Percentiles rank a stretch among this genome's conserved stretches.
Evolutionary conservation across 2,113 vertebrate species (phyloP).

Genomic region (Syrmaticus mikado): DNA sequence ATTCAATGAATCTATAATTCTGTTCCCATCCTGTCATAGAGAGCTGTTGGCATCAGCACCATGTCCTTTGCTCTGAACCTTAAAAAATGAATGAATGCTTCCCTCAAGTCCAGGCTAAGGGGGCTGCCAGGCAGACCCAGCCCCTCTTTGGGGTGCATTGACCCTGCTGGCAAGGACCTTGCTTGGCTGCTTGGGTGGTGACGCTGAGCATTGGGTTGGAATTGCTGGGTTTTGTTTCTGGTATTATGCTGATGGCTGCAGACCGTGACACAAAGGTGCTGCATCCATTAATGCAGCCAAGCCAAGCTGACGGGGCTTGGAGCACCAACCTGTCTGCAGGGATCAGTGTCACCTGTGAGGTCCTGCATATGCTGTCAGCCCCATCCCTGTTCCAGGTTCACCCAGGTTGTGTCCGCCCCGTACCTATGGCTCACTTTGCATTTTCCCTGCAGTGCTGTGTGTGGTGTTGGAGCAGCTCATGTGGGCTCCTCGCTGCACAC

Average conservation of each 20-base stretch:
- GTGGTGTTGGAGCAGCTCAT: rapidly evolving
- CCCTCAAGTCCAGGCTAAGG: rapidly evolving
- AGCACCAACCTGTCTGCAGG: neutral
- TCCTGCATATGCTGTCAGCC: rapidly evolving
- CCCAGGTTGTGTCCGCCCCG: neutral
- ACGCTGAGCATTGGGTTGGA: neutral
- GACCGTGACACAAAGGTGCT: neutral
- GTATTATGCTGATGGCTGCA: neutral
- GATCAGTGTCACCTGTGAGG: neutral
- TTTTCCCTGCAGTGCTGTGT: neutral
- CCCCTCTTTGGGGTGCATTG: rapidly evolving
- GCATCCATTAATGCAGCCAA: neutral
- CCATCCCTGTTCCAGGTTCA: neutral
- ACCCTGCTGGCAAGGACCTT: neutral
- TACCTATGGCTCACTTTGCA: neutral
- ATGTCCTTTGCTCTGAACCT: neutral
- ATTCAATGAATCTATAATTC: neutral
- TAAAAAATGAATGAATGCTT: neutral
- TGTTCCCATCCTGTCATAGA: rapidly evolving
- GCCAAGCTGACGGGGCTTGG: too few species aligned
- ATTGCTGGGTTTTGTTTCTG: neutral
- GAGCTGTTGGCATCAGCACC: rapidly evolving
- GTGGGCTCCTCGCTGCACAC: rapidly evolving
- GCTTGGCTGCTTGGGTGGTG: rapidly evolving
- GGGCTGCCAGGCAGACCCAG: neutral